Evolutionary conservation across 1,140 invertebrate species (phyloP).

Genomic region (Drosophila athabasca): DNA sequence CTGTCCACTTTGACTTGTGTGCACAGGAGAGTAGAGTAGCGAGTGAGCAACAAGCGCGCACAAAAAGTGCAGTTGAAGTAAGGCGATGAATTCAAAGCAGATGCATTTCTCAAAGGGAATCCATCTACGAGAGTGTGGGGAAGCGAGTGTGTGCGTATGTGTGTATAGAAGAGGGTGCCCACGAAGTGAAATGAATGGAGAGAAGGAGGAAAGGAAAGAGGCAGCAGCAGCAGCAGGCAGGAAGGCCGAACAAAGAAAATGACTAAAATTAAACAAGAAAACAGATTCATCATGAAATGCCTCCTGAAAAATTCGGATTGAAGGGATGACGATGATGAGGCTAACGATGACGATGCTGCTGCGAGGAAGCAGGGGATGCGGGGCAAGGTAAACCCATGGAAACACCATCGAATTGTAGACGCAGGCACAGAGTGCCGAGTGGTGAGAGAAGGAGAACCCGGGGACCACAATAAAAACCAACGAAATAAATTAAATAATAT

Average conservation of each 20-base stretch:
- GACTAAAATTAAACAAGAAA: slow-evolving; percentile 78
- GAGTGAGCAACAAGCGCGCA: neutral
- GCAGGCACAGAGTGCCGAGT: no score
- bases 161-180: slow-evolving; percentile 48
- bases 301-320: slow-evolving; percentile 61
- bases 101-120: slow-evolving; percentile 41
- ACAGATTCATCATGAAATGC: slow-evolving; percentile 72
- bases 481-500: slow-evolving; percentile 82
- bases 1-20: slow-evolving; percentile 30
- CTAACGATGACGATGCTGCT: slow-evolving; percentile 26
- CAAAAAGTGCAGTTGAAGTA: slow-evolving; percentile 34
- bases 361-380: no score
- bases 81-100: slow-evolving; percentile 34
- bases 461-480: slow-evolving; percentile 75
- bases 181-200: slow-evolving; percentile 1
- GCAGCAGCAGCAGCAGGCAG: neutral
- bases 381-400: no score
- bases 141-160: slow-evolving; percentile 6
- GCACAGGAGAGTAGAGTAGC: neutral
- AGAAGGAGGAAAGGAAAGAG: slow-evolving; percentile 1
- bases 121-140: slow-evolving; percentile 6
- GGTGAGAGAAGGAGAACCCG: neutral
- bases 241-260: slow-evolving; percentile 57
- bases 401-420: no score
- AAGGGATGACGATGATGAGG: slow-evolving; percentile 60